Base-by-base conservation (phyloP, 2,888 invertebrate genomes). In the Drosophila austrosaltans region DNA sequence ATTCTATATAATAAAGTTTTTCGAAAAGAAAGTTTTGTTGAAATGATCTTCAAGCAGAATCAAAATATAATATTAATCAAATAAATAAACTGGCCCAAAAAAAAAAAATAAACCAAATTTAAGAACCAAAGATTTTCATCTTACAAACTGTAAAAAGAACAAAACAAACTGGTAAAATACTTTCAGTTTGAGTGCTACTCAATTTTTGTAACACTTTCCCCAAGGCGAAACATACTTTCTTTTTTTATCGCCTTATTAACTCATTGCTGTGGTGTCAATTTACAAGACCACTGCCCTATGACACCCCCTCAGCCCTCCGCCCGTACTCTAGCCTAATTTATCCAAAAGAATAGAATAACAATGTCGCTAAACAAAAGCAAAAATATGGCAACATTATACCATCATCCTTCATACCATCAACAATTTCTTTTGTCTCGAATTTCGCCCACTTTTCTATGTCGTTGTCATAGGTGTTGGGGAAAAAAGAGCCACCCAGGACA, bases 241-340 rank as follows among this genome's bases (percentile, higher is more conserved):
- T 67, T 76, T 80, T 81, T 87, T 82, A 90, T 90, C 82, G 90
- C 87, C 89, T 90, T 90, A 91, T 91, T 90, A 90, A 91, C 90
- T 90, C 89, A 90, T 90, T 90, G 90, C 81, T 87, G 90, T 66
- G 90, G 90, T 90, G 90, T 90, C 91, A 90, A 91, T 90, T 90
- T 90, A 87, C 89, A 82, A 82, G 66, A 75, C 78, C 79, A 69
- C 36, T 36, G 53, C 53, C 53, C 3, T 12, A 10, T 20, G 1
- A 16, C 16, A 16, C n/a, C 39, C 22, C 22, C 12, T 20, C 32
- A 53, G 2, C 40, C 1, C 44, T 7, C 16, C 53, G 1, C n/a
- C 30, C 53, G 16, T 16, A 16, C 8, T 5, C 30, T 12, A 72
- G 58, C 73, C 68, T 64, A 69, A 74, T 58, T 64, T 72, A 72